Evolutionary conservation across 2,888 invertebrate species (phyloP), one percentile per base, ranked within the genome.

Genomic region (Cerastoderma edule): DNA sequence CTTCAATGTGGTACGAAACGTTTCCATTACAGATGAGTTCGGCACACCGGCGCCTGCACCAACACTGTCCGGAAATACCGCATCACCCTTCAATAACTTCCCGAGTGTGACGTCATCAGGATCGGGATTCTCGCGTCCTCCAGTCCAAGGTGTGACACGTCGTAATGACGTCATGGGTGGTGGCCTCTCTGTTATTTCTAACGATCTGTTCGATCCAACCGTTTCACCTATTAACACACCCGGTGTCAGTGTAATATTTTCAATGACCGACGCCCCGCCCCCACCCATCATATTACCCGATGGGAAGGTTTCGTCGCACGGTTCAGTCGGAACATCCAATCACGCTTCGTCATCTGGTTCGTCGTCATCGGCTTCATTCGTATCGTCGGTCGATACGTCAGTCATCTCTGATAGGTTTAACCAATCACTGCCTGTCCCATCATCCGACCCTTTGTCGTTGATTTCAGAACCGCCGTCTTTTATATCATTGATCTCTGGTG

Each of bases 241-340:
- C 19, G 30, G 13, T 39, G 35, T 60, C 5, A 48, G 19, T 19
- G 30, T 48, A 22, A 27, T 27, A 0, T 22, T 30, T 35, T 33
- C 54, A 0, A n/a, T 27, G 1, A n/a, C 67, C 1, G 35, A 60
- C 16, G 27, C 48, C 35, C 70, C 68, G 22, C 78, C 73, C 19
- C 78, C 78, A 22, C 75, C 78, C 10, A 72, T 78, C 54, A 27
- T 78, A 35, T 46, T 78, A 27, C 78, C 78, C 3, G 72, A 74
- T 54, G 78, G 78, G 5, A 30, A 69, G 50, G 30, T 78, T 16
- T 67, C 78, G 22, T 19, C 48, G 32, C 73, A 73, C 60, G 56
- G 69, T 33, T 16, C 60, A 22, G 54, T 50, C 27, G 24, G n/a
- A 22, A 16, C 30, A 39, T 53, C 64, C 24, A 24, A 57, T 28